Evolutionary conservation across 2,888 invertebrate species (phyloP).

Genomic region (Anthrax anthrax): DNA sequence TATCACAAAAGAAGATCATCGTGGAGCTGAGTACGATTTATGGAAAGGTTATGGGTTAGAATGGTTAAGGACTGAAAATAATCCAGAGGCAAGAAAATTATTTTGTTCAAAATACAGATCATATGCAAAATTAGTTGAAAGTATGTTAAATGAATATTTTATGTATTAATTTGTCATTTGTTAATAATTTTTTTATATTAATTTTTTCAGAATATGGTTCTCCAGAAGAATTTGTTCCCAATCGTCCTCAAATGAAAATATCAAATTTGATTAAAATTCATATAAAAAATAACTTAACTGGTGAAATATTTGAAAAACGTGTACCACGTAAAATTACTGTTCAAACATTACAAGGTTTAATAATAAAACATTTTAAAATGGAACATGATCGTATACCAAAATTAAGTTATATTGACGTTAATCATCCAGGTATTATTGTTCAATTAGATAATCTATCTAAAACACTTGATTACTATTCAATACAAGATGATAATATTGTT

Average conservation of each 20-base stretch:
- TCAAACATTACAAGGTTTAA: slow-evolving; percentile 67
- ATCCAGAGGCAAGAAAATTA: slow-evolving; percentile 33
- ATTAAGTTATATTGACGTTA: slow-evolving; percentile 38
- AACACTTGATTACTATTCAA: slow-evolving; percentile 66
- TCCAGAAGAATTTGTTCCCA: slow-evolving; percentile 59
- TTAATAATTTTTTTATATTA: background rate
- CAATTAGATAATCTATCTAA: slow-evolving; percentile 68
- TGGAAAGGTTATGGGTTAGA: slow-evolving; percentile 65
- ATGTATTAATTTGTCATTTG: background rate
- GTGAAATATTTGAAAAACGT: slow-evolving; percentile 45
- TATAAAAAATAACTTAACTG: slow-evolving; percentile 36
- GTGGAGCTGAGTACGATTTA: slow-evolving; percentile 85
- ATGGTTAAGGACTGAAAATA: slow-evolving; percentile 47
- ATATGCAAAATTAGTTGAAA: slow-evolving; percentile 55
- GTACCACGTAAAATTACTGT: slow-evolving; percentile 65
- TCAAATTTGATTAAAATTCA: slow-evolving; percentile 52
- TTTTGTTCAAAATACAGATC: slow-evolving; percentile 62
- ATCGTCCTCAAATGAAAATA: slow-evolving; percentile 43
- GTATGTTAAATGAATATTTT: too few species aligned
- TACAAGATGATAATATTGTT: slow-evolving; percentile 71
- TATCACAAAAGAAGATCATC: slow-evolving; percentile 53
- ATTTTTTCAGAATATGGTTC: slow-evolving; percentile 66
- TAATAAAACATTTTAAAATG: slow-evolving; percentile 57
- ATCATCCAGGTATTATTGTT: slow-evolving; percentile 51
- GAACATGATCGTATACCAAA: slow-evolving; percentile 22